Evolutionary conservation across 1,140 invertebrate species (phyloP), one percentile per base, ranked within the genome.

Genomic region (Pinna nobilis): DNA sequence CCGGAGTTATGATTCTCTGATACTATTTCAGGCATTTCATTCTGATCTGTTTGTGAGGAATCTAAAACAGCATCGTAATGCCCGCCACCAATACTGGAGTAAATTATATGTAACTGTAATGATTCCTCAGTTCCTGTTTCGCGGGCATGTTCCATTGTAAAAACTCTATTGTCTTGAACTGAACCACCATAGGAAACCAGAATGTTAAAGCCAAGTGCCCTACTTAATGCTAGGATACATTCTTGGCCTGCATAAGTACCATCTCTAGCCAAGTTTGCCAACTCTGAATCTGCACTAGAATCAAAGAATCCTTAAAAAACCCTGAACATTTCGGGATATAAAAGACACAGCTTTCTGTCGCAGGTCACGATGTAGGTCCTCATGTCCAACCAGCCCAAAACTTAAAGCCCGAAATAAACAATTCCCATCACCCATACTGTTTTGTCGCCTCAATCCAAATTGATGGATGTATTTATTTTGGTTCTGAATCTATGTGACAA

Each of bases 381-480:
- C 57, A 61, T 23, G 33, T 5, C n/a, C 32, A 15, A 37, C 1
- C n/a, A 37, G 35, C 9, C 11, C 55, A 23, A 35, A 11, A 37
- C 61, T 64, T 64, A 64, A 30, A 13, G 41, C 37, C 20, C 41
- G 30, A 64, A 47, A 64, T 2, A 64, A 33, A 20, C 61, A 64
- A 20, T 64, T 64, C 13, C 61, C 61, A 28, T 64, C 61, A 64
- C 61, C 61, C n/a, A 64, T n/a, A 4, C 44, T 32, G 1, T n/a
- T 9, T 47, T 32, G 25, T 49, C 41, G 25, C 2, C n/a, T 13
- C 15, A 64, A n/a, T n/a, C 61, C 61, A 49, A 64, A 64, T n/a
- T 23, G 25, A 3, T 49, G 25, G 3, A 64, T 13, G 41, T 47
- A 64, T n/a, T n/a, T n/a, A n/a, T n/a, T n/a, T n/a, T n/a, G n/a